phyloP scores from a whole-genome alignment of 1,140 invertebrate genomes.

The Zaprionus inermis region DNA sequence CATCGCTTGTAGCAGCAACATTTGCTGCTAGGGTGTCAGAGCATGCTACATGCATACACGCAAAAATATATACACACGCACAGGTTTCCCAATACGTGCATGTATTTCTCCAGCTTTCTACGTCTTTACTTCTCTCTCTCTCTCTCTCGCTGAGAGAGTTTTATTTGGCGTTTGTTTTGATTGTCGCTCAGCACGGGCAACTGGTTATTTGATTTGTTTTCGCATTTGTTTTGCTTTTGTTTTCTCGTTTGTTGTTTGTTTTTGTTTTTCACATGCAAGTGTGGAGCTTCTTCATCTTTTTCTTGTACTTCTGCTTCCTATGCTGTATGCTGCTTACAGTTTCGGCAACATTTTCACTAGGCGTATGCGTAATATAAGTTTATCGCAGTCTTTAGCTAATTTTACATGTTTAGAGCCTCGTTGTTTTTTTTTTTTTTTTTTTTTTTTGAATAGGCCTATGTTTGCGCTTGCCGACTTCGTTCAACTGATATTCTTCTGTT shows the following conservation, averaged over 20 bases:
- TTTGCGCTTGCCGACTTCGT: slow-evolving; percentile 2
- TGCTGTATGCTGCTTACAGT: slow-evolving; percentile 26
- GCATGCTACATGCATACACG: not conserved
- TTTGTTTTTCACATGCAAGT: slow-evolving; percentile 21
- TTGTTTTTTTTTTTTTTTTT: slow-evolving; percentile 4
- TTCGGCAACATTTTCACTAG: not conserved
- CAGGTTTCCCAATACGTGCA: too few relatives aligned
- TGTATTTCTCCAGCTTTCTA: slow-evolving; percentile 45
- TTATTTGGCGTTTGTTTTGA: slow-evolving; percentile 71
- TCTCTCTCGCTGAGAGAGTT: slow-evolving; percentile 34
- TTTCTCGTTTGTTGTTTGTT: slow-evolving; percentile 41
- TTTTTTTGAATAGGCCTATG: not conserved
- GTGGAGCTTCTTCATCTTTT: slow-evolving; percentile 5
- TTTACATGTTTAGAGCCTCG: not conserved
- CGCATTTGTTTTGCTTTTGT: slow-evolving; percentile 45
- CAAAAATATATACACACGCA: not conserved
- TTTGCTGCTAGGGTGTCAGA: slow-evolving; percentile 15
- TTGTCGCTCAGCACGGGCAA: slow-evolving; percentile 58
- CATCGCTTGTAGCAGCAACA: slow-evolving; percentile 36
- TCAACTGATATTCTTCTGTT: slow-evolving; percentile 28
- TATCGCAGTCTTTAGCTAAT: not conserved
- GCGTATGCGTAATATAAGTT: slow-evolving; percentile 24
- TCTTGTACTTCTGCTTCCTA: not conserved
- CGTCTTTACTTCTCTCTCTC: not conserved
- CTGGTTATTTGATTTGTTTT: slow-evolving; percentile 60